These are phyloP conservation scores for Andrena bicolor DNA, from an alignment of 2,888 invertebrate genomes.

Conservation along the genomic window DNA sequence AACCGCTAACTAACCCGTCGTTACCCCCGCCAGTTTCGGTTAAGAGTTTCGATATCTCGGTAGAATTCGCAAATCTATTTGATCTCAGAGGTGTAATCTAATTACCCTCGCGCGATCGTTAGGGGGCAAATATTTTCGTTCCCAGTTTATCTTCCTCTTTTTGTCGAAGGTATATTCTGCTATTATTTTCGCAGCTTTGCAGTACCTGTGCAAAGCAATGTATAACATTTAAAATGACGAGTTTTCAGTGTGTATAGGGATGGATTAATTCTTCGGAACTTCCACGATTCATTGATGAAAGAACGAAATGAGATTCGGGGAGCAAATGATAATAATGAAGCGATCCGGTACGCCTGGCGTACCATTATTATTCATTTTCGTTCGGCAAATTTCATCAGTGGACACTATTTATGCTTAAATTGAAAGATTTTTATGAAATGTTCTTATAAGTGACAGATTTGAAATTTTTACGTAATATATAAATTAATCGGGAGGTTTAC, in stretches of 20 bases:
- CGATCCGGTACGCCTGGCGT: slow-evolving; percentile 17
- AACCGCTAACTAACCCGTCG: slow-evolving; percentile 42
- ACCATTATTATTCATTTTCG: slow-evolving; percentile 20
- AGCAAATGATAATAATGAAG: slow-evolving; percentile 31
- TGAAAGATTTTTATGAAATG: slow-evolving; percentile 42
- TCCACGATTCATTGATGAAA: slow-evolving; percentile 19
- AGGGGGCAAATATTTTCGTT: slow-evolving; percentile 42
- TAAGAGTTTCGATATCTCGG: slow-evolving; percentile 35
- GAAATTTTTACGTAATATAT: slow-evolving; percentile 33
- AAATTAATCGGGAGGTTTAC: slow-evolving; percentile 18
- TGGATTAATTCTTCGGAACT: slow-evolving; percentile 44
- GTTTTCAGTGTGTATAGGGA: slow-evolving; percentile 51
- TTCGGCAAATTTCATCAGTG: slow-evolving; percentile 15
- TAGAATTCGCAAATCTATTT: slow-evolving; percentile 31
- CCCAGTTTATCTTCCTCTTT: slow-evolving; percentile 51
- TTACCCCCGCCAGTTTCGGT: slow-evolving; percentile 39
- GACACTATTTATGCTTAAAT: slow-evolving; percentile 48
- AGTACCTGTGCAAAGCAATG: slow-evolving; percentile 51
- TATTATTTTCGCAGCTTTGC: slow-evolving; percentile 59
- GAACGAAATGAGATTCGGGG: slow-evolving; percentile 23
- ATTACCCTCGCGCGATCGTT: slow-evolving; percentile 30
- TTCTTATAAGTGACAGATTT: slow-evolving; percentile 41
- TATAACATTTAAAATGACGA: slow-evolving; percentile 51
- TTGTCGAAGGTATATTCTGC: slow-evolving; percentile 45
- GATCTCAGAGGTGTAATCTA: slow-evolving; percentile 42